Evolutionary conservation across 2,888 invertebrate genomes (phyloP).

Genomic region (Tipula confusa): DNA sequence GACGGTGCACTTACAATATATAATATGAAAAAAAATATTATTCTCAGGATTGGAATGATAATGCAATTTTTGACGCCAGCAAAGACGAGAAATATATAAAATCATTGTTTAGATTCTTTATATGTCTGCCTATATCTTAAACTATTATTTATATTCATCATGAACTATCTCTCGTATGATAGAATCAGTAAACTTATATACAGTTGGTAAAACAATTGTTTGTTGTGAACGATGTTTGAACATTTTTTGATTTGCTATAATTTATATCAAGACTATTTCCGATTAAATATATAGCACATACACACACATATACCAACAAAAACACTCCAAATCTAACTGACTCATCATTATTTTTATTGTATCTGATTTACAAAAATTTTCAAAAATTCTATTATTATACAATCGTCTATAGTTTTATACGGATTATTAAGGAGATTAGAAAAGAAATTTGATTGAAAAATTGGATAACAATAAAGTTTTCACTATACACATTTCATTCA

Average conservation of each 20-base stretch:
- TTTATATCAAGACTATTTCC: neutral
- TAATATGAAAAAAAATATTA: neutral
- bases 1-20: neutral
- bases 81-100: neutral
- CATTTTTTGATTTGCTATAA: neutral
- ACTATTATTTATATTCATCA: neutral
- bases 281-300: neutral
- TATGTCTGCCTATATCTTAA: neutral
- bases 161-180: neutral
- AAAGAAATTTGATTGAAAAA: constrained; percentile 6
- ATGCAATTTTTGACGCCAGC: neutral
- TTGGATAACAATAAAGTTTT: constrained; percentile 25
- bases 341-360: constrained; percentile 16
- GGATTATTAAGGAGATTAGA: constrained; percentile 20
- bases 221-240: neutral
- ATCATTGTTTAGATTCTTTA: neutral
- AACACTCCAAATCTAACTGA: constrained; percentile 8
- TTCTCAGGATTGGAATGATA: constrained; percentile 9
- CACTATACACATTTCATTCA: constrained; percentile 5
- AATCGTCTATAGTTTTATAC: constrained; percentile 12
- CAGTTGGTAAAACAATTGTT: neutral
- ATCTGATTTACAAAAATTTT: neutral
- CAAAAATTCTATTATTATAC: neutral
- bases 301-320: neutral
- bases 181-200: neutral